Percentiles rank a stretch among this genome's conserved stretches.
phyloP scores from a whole-genome alignment of 2,113 vertebrate genomes.

The Cebus imitator region DNA sequence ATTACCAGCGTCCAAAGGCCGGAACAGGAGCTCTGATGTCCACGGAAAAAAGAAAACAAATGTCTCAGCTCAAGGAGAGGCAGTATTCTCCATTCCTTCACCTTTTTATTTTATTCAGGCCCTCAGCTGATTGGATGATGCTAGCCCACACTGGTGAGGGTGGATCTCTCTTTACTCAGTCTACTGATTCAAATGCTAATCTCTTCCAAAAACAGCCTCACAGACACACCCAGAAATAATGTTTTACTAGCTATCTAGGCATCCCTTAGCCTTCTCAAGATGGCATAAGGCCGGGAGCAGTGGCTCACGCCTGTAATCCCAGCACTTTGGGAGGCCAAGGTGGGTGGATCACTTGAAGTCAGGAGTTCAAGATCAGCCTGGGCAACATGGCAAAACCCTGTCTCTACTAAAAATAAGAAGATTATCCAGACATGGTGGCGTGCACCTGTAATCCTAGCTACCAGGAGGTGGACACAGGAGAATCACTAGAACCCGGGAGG shows the following conservation, averaged over 20 bases:
- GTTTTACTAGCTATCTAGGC: neutral
- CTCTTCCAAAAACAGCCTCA: neutral
- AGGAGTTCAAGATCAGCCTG: neutral
- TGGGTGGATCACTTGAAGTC: neutral
- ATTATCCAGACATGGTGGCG: neutral
- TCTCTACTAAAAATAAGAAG: neutral
- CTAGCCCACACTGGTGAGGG: neutral
- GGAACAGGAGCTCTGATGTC: neutral
- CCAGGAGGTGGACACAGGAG: neutral
- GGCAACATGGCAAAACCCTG: neutral
- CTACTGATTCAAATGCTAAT: neutral
- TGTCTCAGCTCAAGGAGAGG: neutral
- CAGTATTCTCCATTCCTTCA: neutral
- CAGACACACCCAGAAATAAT: neutral
- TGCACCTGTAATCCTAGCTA: neutral
- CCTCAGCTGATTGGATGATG: neutral
- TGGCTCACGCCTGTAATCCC: neutral
- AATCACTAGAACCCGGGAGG: neutral
- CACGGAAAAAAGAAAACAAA: neutral
- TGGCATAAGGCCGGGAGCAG: neutral
- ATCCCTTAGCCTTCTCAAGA: neutral
- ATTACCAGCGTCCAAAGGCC: neutral
- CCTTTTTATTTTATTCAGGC: neutral
- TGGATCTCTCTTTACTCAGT: neutral
- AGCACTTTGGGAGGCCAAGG: neutral